Evolutionary conservation across 37 sponge, comb jelly and placozoan genomes (phyloP).

Genomic region (Trichoplax adhaerens): DNA sequence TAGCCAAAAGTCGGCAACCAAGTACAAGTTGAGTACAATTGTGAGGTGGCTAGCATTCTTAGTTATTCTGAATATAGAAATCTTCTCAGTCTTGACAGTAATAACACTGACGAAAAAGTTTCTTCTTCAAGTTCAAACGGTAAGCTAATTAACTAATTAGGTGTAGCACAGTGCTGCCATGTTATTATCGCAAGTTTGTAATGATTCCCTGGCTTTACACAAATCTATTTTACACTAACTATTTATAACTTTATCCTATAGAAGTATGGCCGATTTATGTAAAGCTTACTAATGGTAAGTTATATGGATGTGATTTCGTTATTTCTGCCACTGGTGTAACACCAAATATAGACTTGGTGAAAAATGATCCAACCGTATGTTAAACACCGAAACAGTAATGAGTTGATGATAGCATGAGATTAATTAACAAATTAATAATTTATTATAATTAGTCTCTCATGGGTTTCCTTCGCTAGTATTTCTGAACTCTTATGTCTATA

Average conservation of each 20-base stretch:
- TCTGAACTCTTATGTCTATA: background rate
- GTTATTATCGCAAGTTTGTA: too few species aligned
- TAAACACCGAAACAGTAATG: background rate
- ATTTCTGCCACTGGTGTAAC: conserved; percentile 90
- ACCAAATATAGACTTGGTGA: conserved; percentile 30
- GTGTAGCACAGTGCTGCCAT: too few species aligned
- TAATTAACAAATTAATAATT: too few species aligned
- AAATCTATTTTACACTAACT: too few species aligned
- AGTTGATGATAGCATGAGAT: too few species aligned
- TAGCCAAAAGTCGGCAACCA: background rate
- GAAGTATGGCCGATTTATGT: conserved; percentile 62
- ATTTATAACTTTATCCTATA: too few species aligned
- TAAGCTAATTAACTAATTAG: background rate
- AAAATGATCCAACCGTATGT: background rate
- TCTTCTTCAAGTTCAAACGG: background rate
- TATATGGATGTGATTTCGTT: conserved; percentile 74
- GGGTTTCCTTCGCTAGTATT: background rate
- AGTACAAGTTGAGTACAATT: conserved; percentile 66
- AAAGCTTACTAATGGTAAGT: conserved; percentile 56
- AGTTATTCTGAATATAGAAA: too few species aligned
- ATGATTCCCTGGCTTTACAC: too few species aligned
- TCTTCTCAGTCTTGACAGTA: background rate
- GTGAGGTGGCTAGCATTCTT: conserved; percentile 38
- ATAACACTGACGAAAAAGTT: background rate
- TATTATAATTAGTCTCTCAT: too few species aligned